Conservation (phyloP, 2,888 invertebrate species). For the Perdita meconis region DNA sequence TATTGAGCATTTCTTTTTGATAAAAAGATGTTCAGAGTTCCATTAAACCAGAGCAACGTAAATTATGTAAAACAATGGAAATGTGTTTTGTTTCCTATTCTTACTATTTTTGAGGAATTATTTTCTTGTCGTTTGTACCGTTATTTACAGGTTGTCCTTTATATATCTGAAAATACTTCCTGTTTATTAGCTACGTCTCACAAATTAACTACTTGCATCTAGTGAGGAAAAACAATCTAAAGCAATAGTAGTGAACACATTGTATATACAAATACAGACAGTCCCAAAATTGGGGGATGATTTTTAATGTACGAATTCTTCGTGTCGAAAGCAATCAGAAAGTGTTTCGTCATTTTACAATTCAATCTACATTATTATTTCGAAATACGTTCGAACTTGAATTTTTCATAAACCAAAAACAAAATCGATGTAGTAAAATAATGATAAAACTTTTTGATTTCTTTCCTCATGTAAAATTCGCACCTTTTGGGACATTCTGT, state of each 20-base stretch:
- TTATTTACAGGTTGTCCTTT: not conserved
- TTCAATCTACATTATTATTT: no score
- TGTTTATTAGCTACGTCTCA: not conserved
- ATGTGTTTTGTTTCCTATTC: not conserved
- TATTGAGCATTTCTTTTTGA: no score
- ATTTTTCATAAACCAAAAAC: not conserved
- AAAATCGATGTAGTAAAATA: not conserved
- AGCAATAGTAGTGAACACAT: conserved; percentile 4
- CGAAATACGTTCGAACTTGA: no score
- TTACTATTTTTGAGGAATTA: not conserved
- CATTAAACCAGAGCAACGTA: no score
- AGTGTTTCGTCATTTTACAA: no score
- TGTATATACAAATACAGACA: not conserved
- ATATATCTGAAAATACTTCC: conserved; percentile 19
- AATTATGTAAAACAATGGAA: no score
- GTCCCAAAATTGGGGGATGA: not conserved
- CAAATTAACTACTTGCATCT: conserved; percentile 1
- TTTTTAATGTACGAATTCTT: not conserved
- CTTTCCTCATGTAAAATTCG: not conserved
- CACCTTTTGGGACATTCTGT: not conserved
- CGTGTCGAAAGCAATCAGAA: not conserved
- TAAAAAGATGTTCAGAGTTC: no score
- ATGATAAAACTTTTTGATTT: not conserved
- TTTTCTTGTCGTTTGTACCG: no score
- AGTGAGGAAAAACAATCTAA: not conserved